Conservation (phyloP, 2,888 invertebrate species). For the Drosophila dives region DNA sequence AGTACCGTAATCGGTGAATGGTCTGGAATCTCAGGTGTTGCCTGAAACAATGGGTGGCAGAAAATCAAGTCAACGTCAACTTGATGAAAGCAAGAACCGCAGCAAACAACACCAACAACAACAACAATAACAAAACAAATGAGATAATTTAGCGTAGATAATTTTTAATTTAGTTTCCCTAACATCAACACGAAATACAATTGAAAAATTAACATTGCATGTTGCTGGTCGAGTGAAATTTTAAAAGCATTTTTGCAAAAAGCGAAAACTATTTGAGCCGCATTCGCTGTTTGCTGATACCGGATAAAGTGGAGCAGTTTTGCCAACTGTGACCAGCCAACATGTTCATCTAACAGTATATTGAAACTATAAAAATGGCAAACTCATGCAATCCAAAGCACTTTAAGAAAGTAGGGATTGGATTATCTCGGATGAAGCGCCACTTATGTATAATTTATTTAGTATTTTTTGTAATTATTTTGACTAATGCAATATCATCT, state of each 20-base stretch:
- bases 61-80: constrained; percentile 41
- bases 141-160: constrained; percentile 65
- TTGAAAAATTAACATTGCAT: constrained; percentile 62
- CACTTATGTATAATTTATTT: not conserved
- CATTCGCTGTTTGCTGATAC: constrained; percentile 13
- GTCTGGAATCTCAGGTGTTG: constrained; percentile 31
- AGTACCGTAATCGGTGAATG: constrained; percentile 50
- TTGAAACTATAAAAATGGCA: not conserved
- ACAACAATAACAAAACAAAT: constrained; percentile 17
- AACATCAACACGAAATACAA: constrained; percentile 34
- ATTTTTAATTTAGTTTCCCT: constrained; percentile 53
- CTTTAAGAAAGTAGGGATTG: not conserved
- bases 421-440: not conserved
- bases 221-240: constrained; percentile 40
- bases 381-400: constrained; percentile 10
- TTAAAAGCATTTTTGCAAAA: constrained; percentile 52
- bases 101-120: constrained; percentile 15
- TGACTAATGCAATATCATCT: not conserved
- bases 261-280: constrained; percentile 61
- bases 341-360: constrained; percentile 9
- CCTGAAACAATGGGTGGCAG: constrained; percentile 54
- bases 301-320: constrained; percentile 55
- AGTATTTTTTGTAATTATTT: not conserved
- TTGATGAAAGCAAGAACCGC: constrained; percentile 54
- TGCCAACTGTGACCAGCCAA: constrained; percentile 62